Evolutionary conservation across 2,797 vertebrate genomes (phyloP), one percentile per base, ranked within the genome.

Genomic region (Sebastes cheni): DNA sequence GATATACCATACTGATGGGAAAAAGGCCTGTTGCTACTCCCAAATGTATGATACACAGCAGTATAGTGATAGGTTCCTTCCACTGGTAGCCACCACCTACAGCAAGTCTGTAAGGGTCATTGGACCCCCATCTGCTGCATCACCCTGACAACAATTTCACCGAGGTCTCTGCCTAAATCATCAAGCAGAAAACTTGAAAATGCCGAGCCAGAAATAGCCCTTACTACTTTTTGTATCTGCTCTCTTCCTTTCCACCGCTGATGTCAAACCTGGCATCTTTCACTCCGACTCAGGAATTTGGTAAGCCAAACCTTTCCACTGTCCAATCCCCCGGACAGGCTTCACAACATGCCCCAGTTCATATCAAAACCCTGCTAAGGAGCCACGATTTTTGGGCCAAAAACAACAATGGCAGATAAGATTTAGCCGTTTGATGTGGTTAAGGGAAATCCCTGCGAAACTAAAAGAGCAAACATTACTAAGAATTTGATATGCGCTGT

Each of bases 201-300:
- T 70, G 42, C 75, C 4, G n/a, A 75, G 60, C 67, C 79, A 91
- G 72, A 86, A 88, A 89, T 79, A 88, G 86, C 76, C 70, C 67
- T 61, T 75, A 77, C 77, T 74, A 46, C 58, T 75, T 80, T 82
- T 82, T 54, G 73, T 66, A 61, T 66, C 75, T 52, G 50, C 80
- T 82, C 76, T 82, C 67, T 80, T 83, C 68, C 70, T 76, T 86
- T 89, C 71, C 81, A 65, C 64, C 29, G 76, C 85, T 85, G 66
- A 86, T 88, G 70, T 91, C 75, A 92, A 92, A 83, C 72, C 85
- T 83, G 88, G 87, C 70, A 86, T 89, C 87, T 87, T 92, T 90
- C 85, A 90, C 82, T 46, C 75, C 29, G 42, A 83, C 61, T 75
- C 55, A 74, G 80, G 89, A 93, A 92, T 92, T 88, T 60, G 50